Conservation (phyloP, 2,113 vertebrate species). For the Albula glossodonta region DNA sequence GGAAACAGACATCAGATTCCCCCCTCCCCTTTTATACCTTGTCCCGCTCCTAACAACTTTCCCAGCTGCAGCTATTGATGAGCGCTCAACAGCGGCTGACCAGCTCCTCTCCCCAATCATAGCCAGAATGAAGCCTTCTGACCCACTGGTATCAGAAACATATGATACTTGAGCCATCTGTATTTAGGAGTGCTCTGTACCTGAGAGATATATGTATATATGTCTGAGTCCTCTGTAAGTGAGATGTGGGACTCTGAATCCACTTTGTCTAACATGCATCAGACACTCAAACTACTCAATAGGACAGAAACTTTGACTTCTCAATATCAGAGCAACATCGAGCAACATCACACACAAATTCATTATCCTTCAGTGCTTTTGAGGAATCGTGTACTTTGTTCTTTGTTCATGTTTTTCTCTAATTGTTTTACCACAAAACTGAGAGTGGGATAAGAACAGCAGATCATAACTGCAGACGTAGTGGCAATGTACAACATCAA, state of each 20-base stretch:
- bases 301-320: too few species aligned
- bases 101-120: constrained; percentile 7
- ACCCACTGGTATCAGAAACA: background rate
- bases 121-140: background rate
- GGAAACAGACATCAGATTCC: background rate
- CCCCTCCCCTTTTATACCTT: background rate
- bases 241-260: too few species aligned
- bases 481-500: background rate
- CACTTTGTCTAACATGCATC: too few species aligned
- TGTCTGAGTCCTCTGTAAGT: too few species aligned
- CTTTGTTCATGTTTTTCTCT: background rate
- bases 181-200: too few species aligned
- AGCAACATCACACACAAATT: too few species aligned
- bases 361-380: too few species aligned
- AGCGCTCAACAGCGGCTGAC: constrained; percentile 3
- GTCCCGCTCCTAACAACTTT: constrained; percentile 18
- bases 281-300: too few species aligned
- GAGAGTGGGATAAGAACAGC: background rate
- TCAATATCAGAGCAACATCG: too few species aligned
- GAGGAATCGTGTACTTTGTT: too few species aligned
- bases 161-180: too few species aligned
- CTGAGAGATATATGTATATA: too few species aligned
- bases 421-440: background rate
- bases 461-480: background rate
- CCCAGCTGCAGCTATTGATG: constrained; percentile 24